These are phyloP conservation scores for Prunella strophiata DNA, from an alignment of 2,797 vertebrate genomes.

Conservation along the genomic window DNA sequence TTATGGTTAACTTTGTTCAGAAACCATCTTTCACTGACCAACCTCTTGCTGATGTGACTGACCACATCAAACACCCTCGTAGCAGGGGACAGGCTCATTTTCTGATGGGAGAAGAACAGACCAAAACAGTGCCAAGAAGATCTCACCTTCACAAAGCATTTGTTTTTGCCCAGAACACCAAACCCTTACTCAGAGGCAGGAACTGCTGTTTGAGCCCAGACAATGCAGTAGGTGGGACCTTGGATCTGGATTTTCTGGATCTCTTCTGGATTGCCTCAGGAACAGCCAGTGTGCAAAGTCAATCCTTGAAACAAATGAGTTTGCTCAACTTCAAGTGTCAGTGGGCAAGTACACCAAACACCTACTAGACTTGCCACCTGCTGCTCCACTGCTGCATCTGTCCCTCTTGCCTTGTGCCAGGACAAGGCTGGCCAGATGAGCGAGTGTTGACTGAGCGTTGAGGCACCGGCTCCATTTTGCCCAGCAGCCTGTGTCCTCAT, in stretches of 20 bases:
- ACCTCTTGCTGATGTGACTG: not conserved
- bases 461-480: not conserved
- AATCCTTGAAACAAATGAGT: not conserved
- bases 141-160: not conserved
- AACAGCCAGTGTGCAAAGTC: not conserved
- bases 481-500: not conserved
- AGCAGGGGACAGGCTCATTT: not conserved
- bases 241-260: not conserved
- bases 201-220: not conserved
- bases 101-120: not conserved
- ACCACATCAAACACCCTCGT: not conserved
- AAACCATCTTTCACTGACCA: not conserved
- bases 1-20: not conserved
- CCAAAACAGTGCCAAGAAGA: not conserved
- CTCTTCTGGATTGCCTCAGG: not conserved
- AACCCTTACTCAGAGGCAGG: not conserved
- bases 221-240: not conserved
- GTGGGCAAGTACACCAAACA: not conserved
- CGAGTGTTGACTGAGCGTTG: fast-evolving
- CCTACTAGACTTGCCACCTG: not conserved
- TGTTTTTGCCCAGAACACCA: not conserved
- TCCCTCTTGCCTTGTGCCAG: not conserved
- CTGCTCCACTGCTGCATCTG: not conserved
- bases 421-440: not conserved
- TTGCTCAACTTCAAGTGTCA: not conserved